Conservation (phyloP, 1,140 invertebrate genomes). For the Anoplolepis gracilipes region DNA sequence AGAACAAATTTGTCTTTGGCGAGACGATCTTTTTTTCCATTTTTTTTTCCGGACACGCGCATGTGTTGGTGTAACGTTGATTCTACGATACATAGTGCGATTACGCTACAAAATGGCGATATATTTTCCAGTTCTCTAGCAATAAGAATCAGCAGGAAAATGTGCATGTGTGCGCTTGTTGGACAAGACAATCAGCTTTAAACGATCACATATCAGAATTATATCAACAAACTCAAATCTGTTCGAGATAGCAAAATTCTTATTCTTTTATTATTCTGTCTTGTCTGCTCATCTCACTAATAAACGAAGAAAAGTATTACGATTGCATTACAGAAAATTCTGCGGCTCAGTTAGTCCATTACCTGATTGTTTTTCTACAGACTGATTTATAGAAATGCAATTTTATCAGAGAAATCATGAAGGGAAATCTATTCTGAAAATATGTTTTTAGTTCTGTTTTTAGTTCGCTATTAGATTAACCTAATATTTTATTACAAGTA, state of each 20-base stretch:
- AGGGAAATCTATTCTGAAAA: background rate
- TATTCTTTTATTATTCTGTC: too few relatives aligned
- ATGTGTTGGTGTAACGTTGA: background rate
- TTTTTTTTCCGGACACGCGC: background rate
- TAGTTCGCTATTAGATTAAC: background rate
- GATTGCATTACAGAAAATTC: background rate
- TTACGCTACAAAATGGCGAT: constrained; percentile 6
- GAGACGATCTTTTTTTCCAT: constrained; percentile 20
- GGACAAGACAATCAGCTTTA: background rate
- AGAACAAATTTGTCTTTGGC: constrained; percentile 37
- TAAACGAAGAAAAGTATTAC: background rate
- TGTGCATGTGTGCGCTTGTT: background rate
- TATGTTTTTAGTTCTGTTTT: background rate
- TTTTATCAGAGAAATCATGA: background rate
- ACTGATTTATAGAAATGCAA: background rate
- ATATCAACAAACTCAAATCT: background rate
- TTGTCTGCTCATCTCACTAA: background rate
- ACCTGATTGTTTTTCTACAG: background rate
- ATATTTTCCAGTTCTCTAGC: background rate
- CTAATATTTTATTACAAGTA: background rate
- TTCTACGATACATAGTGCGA: background rate
- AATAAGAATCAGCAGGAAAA: background rate
- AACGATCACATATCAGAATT: background rate
- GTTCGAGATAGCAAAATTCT: background rate
- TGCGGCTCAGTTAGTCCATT: background rate